Percentiles rank a stretch among this genome's conserved stretches.
Conservation (phyloP, 1,140 invertebrate genomes). For the Drosophila tani region DNA sequence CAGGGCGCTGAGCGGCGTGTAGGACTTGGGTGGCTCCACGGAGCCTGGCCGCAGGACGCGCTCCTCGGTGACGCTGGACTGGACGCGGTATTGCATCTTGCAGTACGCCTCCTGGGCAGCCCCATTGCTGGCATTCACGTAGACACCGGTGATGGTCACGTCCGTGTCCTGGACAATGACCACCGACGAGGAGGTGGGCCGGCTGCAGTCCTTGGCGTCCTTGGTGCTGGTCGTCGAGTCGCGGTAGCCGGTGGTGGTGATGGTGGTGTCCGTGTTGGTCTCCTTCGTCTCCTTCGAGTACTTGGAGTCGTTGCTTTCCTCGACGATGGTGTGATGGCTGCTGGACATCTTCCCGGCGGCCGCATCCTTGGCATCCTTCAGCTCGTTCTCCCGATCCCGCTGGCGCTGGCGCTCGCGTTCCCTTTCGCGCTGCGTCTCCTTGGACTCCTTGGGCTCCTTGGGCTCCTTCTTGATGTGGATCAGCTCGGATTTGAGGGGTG, state of each 20-base stretch:
- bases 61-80: slow-evolving; percentile 84
- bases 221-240: slow-evolving; percentile 76
- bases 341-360: slow-evolving; percentile 85
- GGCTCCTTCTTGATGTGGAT: slow-evolving; percentile 69
- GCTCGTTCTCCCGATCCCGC: slow-evolving; percentile 32
- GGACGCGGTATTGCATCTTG: slow-evolving; percentile 91
- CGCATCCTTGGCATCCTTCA: slow-evolving; percentile 39
- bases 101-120: slow-evolving; percentile 93
- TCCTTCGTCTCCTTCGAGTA: slow-evolving; percentile 87
- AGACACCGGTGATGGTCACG: slow-evolving; percentile 93
- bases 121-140: slow-evolving; percentile 90
- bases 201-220: slow-evolving; percentile 78
- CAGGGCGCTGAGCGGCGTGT: slow-evolving; percentile 93
- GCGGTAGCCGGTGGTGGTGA: slow-evolving; percentile 73
- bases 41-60: slow-evolving; percentile 88
- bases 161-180: slow-evolving; percentile 93
- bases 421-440: slow-evolving; percentile 22
- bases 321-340: slow-evolving; percentile 66
- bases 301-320: slow-evolving; percentile 84
- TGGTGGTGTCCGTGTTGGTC: slow-evolving; percentile 86
- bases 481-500: slow-evolving; percentile 12
- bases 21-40: slow-evolving; percentile 92
- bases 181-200: slow-evolving; percentile 86
- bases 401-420: slow-evolving; percentile 20
- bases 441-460: slow-evolving; percentile 51